Evolutionary conservation across 2,113 vertebrate genomes (phyloP).

Genomic region (Urocolius indicus): DNA sequence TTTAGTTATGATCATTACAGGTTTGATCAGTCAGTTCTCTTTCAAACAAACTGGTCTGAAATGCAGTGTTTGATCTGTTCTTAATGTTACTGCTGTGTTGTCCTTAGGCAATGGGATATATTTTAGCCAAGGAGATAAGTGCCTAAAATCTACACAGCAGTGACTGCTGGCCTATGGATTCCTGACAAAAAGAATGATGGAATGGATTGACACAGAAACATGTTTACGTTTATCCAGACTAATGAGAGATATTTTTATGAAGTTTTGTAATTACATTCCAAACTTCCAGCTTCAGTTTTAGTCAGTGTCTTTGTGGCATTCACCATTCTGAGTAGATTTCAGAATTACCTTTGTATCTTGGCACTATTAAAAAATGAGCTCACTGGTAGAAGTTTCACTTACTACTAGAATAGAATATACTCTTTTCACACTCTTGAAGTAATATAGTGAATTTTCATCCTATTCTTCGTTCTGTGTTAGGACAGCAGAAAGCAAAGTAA

Average conservation of each 20-base stretch:
- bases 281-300: not conserved
- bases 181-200: not conserved
- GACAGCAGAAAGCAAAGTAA: not conserved
- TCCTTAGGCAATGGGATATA: not conserved
- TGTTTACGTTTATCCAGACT: not conserved
- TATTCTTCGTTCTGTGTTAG: not conserved
- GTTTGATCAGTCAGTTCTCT: not conserved
- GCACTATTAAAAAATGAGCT: not conserved
- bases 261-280: not conserved
- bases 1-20: not conserved
- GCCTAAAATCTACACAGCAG: not conserved
- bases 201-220: not conserved
- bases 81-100: not conserved
- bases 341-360: not conserved
- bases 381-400: not conserved
- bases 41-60: not conserved
- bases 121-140: not conserved
- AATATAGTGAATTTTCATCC: not conserved
- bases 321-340: not conserved
- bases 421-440: not conserved
- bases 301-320: not conserved
- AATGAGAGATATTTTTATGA: not conserved
- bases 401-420: not conserved
- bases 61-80: not conserved
- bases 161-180: not conserved